A percentile compares a stretch with the other conserved stretches of the same genome.
phyloP scores from a whole-genome alignment of 2,888 invertebrate species.

The Laothoe populi region DNA sequence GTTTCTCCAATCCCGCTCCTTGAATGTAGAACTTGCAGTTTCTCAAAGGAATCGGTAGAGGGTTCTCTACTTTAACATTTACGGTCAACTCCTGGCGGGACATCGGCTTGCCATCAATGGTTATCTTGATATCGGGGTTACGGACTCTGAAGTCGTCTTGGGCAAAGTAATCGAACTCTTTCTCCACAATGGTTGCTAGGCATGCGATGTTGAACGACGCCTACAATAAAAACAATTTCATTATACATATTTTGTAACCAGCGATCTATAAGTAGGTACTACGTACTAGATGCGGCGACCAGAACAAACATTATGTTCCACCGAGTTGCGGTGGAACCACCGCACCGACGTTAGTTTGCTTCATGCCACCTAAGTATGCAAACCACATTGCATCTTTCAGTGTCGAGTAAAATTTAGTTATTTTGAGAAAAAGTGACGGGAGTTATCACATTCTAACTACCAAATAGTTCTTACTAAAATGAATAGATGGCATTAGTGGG shows the following conservation, averaged over 20 bases:
- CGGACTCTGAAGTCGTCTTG: slow-evolving; percentile 95
- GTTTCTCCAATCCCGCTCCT: slow-evolving; percentile 91
- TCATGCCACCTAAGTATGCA: no score
- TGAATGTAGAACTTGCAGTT: slow-evolving; percentile 92
- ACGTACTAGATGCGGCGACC: no score
- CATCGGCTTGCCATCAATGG: slow-evolving; percentile 82
- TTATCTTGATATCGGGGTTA: slow-evolving; percentile 94
- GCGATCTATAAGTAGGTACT: no score
- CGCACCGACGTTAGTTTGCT: no score
- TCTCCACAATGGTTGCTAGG: slow-evolving; percentile 91
- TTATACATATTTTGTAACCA: neutral
- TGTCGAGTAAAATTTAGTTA: no score
- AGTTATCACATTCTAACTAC: no score
- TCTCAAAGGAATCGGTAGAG: slow-evolving; percentile 90
- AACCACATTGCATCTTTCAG: no score
- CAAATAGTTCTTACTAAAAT: no score
- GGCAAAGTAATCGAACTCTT: slow-evolving; percentile 93
- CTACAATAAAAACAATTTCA: slow-evolving; percentile 42
- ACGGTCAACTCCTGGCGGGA: slow-evolving; percentile 83
- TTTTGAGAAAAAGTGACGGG: no score
- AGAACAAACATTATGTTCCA: no score
- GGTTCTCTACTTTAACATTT: slow-evolving; percentile 90
- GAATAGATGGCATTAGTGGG: no score
- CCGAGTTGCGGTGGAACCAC: no score
- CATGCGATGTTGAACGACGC: slow-evolving; percentile 94